phyloP scores from a whole-genome alignment of 2,113 vertebrate genomes.

The Nannospalax galili region DNA sequence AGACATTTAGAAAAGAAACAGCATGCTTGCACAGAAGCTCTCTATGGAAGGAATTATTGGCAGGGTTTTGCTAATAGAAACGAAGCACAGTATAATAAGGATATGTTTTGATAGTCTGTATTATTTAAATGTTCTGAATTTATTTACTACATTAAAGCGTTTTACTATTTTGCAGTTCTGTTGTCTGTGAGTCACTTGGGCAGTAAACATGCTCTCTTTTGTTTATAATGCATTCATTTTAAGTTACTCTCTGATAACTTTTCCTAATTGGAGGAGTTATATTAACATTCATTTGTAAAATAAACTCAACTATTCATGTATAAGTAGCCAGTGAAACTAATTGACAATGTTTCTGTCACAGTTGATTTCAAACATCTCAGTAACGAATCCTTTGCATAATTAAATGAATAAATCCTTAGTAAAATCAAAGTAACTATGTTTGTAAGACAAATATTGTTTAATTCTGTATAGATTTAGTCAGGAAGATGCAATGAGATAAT shows the following conservation, averaged over 20 bases:
- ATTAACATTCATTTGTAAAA: constrained; percentile 72
- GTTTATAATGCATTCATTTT: constrained; percentile 56
- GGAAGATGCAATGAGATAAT: neutral
- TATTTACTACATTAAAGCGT: constrained; percentile 43
- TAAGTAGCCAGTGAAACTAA: constrained; percentile 75
- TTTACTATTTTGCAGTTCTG: constrained; percentile 27
- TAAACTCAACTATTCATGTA: constrained; percentile 72
- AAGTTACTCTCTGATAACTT: constrained; percentile 57
- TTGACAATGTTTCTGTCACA: constrained; percentile 76
- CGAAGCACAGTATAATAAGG: neutral
- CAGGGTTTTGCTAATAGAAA: neutral
- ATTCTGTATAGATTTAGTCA: neutral
- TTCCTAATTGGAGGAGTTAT: constrained; percentile 74
- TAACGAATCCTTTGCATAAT: constrained; percentile 74
- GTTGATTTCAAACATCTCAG: constrained; percentile 77
- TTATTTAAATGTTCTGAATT: neutral
- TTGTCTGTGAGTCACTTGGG: constrained; percentile 23
- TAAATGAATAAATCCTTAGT: constrained; percentile 67
- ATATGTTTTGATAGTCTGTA: neutral
- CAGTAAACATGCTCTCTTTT: constrained; percentile 12
- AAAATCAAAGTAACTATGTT: constrained; percentile 70
- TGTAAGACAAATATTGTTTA: constrained; percentile 53
- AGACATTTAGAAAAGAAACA: neutral
- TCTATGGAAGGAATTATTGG: neutral
- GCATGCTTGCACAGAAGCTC: neutral